Evolutionary conservation across 1,140 invertebrate genomes (phyloP).

Genomic region (Magallana angulata): DNA sequence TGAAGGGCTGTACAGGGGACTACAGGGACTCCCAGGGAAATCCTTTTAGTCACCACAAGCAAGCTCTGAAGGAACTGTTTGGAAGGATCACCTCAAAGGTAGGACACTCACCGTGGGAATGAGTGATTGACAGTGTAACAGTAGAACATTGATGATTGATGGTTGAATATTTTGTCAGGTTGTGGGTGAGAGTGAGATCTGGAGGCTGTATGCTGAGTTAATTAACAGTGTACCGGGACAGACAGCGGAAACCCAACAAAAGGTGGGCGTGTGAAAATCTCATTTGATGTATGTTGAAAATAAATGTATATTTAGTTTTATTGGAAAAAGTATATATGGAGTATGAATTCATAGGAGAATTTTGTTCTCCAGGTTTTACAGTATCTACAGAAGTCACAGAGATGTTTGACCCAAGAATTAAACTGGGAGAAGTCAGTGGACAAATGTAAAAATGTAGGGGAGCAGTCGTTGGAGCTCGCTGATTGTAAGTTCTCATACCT

Average conservation of each 20-base stretch:
- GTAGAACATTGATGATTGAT: no score
- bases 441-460: slow-evolving; percentile 71
- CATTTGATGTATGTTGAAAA: no score
- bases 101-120: not conserved
- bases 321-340: no score
- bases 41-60: slow-evolving; percentile 80
- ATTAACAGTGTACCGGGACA: slow-evolving; percentile 25
- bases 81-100: slow-evolving; percentile 86
- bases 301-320: no score
- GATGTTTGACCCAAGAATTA: slow-evolving; percentile 80
- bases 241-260: slow-evolving; percentile 32
- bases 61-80: slow-evolving; percentile 87
- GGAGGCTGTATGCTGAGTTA: slow-evolving; percentile 56
- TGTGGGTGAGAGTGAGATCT: slow-evolving; percentile 48
- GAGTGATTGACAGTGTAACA: no score
- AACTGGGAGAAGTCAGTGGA: slow-evolving; percentile 83
- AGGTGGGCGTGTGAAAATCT: not conserved
- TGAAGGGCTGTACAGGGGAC: slow-evolving; percentile 86
- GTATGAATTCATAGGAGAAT: not conserved
- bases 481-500: slow-evolving; percentile 66
- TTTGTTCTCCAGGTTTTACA: slow-evolving; percentile 80
- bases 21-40: slow-evolving; percentile 83
- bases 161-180: slow-evolving; percentile 41
- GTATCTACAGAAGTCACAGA: slow-evolving; percentile 81
- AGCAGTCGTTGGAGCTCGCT: slow-evolving; percentile 70